Evolutionary conservation across 2,888 invertebrate species (phyloP), one percentile per base, ranked within the genome.

Genomic region (Gisinianus flammeolus): DNA sequence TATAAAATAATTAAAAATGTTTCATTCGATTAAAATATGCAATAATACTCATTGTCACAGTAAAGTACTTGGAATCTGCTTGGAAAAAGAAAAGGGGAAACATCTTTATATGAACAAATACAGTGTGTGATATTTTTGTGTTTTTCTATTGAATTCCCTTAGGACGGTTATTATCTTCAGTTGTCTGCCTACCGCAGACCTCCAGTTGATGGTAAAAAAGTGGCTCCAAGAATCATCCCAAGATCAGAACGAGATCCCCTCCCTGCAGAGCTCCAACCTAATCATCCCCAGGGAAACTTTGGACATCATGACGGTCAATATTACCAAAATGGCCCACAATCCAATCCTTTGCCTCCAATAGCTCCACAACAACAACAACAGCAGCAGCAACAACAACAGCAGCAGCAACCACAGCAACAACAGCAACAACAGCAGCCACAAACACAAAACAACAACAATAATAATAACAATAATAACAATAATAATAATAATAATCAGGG

Each of bases 121-220:
- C n/a, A n/a, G n/a, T n/a, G n/a, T n/a, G n/a, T n/a, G n/a, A n/a
- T n/a, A n/a, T n/a, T n/a, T n/a, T n/a, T n/a, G n/a, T n/a, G n/a
- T n/a, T n/a, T n/a, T n/a, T n/a, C n/a, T n/a, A n/a, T n/a, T n/a
- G n/a, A n/a, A n/a, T 30, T 68, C 44, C 31, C 28, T 31, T 22
- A 83, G 82, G 80, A 79, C 52, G 83, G 84, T 52, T 79, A 80
- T 35, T 84, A 85, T 64, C 79, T 80, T 26, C 72, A 82, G 67
- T 81, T 85, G 31, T 79, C 80, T 10, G 83, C 82, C 19, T 74
- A 72, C 10, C 64, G 84, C 54, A 79, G 80, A 22, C 81, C 82
- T 3, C 81, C 83, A 4, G 77, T 80, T 58, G 79, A 78, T 16
- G 69, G 75, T 2, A 84, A 83, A 35, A 81, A 82, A 73, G 79